Conservation (phyloP, 2,888 invertebrate species). For the Acronicta leporina region DNA sequence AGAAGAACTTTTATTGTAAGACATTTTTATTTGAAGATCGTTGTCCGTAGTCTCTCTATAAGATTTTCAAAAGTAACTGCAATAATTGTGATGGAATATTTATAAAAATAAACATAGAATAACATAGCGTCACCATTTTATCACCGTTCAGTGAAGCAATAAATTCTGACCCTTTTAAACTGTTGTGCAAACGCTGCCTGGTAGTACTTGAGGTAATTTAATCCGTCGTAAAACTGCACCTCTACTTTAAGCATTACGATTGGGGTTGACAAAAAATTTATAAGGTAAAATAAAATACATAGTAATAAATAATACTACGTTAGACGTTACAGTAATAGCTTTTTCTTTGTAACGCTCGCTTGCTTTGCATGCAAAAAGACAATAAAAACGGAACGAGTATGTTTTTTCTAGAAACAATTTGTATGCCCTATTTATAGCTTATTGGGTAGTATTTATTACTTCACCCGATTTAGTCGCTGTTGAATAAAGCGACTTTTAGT, state of each 20-base stretch:
- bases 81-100: no score
- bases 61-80: no score
- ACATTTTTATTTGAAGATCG: no score
- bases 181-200: slow-evolving; percentile 17
- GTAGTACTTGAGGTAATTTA: slow-evolving; percentile 16
- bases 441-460: slow-evolving; percentile 1
- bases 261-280: no score
- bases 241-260: slow-evolving; percentile 37
- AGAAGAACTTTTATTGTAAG: no score
- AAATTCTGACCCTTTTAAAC: slow-evolving; percentile 14
- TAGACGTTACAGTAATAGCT: no score
- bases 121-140: neutral
- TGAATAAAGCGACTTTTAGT: neutral
- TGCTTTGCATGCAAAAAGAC: neutral
- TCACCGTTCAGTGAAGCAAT: neutral
- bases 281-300: no score
- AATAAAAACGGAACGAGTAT: neutral
- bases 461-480: neutral
- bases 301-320: no score
- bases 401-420: neutral
- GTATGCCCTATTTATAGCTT: neutral
- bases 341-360: no score
- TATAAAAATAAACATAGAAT: neutral
- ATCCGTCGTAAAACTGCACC: slow-evolving; percentile 23
- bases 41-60: no score